Base-by-base conservation (phyloP, 2,113 vertebrate species). In the Tricholaema leucomelas region DNA sequence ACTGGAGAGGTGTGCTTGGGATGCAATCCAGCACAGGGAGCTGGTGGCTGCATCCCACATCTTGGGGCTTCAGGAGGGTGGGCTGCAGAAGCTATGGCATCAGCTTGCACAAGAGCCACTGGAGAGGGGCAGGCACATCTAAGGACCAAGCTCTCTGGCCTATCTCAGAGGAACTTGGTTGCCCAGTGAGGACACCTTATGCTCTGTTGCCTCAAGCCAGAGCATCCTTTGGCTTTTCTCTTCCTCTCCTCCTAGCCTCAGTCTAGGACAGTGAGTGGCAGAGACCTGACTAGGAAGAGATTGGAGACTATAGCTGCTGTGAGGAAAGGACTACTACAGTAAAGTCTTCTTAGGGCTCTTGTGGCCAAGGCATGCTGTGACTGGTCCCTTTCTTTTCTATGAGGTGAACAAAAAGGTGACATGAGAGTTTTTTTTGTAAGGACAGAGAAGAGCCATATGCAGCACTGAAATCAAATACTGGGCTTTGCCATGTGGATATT, bases 41-140 rank as follows among this genome's bases (percentile, higher is more conserved):
- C 5, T 61, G 55, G 19, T 69, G 38, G 17, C 25, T 61, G 33
- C 11, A 1, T 66, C 52, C 9, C 19, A 13, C 8, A 38, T 25
- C 23, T 50, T 0, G 0, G 15, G 28, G 25, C 35, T 81, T 64
- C 33, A 54, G n/a, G 20, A 23, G 18, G 1, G 8, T 36, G 35
- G 42, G 4, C 7, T 56, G 33, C 4, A 2, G 58, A 69, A 19
- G 28, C 42, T 76, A 24, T 71, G 48, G 19, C 33, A 30, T 87
- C 70, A 77, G 28, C 8, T 88, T 83, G 64, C 33, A 55, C 81
- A 58, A 50, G 56, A 86, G 56, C 50, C 40, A 9, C 5, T 31
- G 38, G 16, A 20, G 8, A 91, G 27, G 27, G 6, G 3, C 31
- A 75, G 59, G 33, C 2, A 75, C 15, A 59, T 17, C 21, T 67